Evolutionary conservation across 2,888 invertebrate genomes (phyloP).

Genomic region (Perithous albicinctus): DNA sequence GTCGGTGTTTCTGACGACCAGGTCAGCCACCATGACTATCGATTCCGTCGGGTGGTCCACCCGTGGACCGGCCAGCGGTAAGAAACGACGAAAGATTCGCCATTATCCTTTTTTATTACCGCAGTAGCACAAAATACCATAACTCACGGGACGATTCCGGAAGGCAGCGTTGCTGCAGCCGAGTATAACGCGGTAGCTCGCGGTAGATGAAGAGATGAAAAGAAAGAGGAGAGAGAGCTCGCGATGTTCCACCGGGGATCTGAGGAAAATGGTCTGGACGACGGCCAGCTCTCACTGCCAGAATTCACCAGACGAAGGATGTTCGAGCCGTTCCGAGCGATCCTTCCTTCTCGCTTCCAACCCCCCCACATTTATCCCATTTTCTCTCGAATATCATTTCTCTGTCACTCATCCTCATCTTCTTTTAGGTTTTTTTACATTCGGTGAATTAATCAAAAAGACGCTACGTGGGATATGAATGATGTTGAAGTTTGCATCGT

Average conservation of each 20-base stretch:
- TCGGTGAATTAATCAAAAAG: background rate
- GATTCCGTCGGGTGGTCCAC: background rate
- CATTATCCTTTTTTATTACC: constrained; percentile 62
- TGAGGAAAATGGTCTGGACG: constrained; percentile 72
- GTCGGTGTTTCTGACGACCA: background rate
- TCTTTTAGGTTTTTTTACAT: background rate
- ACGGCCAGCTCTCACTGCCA: constrained; percentile 71
- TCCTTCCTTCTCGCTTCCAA: constrained; percentile 26
- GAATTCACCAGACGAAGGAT: constrained; percentile 69
- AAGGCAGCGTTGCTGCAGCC: constrained; percentile 30
- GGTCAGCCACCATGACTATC: background rate
- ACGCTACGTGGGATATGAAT: background rate
- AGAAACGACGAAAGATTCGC: constrained; percentile 40
- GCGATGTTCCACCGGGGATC: constrained; percentile 52
- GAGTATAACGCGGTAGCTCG: constrained; percentile 49
- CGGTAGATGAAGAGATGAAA: constrained; percentile 40
- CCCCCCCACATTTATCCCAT: background rate
- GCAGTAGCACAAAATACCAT: constrained; percentile 58
- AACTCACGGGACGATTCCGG: constrained; percentile 51
- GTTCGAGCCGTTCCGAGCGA: constrained; percentile 43
- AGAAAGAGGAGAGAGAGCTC: constrained; percentile 52
- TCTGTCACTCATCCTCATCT: background rate
- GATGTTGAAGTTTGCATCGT: background rate
- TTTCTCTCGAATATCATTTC: constrained; percentile 23
- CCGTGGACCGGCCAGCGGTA: background rate